Evolutionary conservation across 1,140 invertebrate genomes (phyloP), one percentile per base, ranked within the genome.

Genomic region (Lamellibrachia luymesi): DNA sequence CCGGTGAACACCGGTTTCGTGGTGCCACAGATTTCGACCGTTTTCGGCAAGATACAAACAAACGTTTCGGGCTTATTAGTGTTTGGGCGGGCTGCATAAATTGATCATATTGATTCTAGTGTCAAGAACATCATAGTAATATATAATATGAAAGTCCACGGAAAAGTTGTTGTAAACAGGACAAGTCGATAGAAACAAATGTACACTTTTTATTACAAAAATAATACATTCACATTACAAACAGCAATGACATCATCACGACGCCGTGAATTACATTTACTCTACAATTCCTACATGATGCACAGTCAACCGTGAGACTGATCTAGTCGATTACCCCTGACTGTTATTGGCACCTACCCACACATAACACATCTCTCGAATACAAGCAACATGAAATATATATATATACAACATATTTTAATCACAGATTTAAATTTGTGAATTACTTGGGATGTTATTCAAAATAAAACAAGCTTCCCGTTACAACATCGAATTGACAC

Each of bases 151-250:
- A 38, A 38, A 38, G 38, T 38, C 38, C 38, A 38, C 38, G 38
- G 1, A 38, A 38, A 38, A 38, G 38, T 38, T 38, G 38, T 38
- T 38, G 38, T 38, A 38, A 38, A 38, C 38, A 38, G 38, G 38
- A 38, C 38, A 38, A 38, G 64, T 80, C 64, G 5, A 22, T 22
- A 80, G 13, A 80, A 56, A 80, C 64, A 80, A 22, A 80, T 80
- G 64, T 80, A 80, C 64, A 80, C 64, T 22, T 80, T 80, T 80
- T 80, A 80, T 80, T 80, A 80, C 64, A 80, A 80, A 80, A 80
- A 80, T 80, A 80, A 80, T 4, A 80, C 64, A 80, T 22, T 80
- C 64, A 80, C 13, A 56, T 80, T 80, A 80, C 64, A 80, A 80
- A 80, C 64, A 80, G 64, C 64, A 80, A 22, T 56, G 64, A 80